phyloP scores from a whole-genome alignment of 2,888 invertebrate species.

The Stramonita haemastoma region DNA sequence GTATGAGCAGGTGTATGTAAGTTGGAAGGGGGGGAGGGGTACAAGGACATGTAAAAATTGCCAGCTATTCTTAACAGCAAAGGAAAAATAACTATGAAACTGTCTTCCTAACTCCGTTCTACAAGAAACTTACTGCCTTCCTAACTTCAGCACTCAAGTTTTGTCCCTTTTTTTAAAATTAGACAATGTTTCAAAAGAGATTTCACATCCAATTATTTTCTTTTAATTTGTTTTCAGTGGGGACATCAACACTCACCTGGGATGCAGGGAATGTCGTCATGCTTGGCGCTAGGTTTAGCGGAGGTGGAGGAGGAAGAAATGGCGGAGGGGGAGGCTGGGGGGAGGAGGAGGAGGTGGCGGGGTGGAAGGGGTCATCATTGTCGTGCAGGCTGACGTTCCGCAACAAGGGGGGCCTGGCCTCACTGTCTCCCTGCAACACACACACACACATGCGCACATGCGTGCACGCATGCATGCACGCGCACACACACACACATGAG shows the following conservation, averaged over 20 bases:
- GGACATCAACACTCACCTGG: conserved; percentile 30
- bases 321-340: conserved; percentile 2
- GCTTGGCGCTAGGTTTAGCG: conserved; percentile 27
- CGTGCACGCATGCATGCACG: background rate
- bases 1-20: too few species aligned
- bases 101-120: too few species aligned
- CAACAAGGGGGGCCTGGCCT: conserved; percentile 42
- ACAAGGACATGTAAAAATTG: too few species aligned
- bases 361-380: conserved; percentile 20
- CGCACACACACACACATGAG: background rate
- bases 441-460: background rate
- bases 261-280: conserved; percentile 36
- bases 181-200: too few species aligned
- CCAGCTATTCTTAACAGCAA: too few species aligned
- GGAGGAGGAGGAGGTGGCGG: background rate
- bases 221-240: too few species aligned
- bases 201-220: too few species aligned
- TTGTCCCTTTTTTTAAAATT: too few species aligned
- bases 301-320: background rate
- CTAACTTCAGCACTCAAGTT: too few species aligned
- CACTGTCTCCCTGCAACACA: conserved; percentile 29
- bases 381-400: conserved; percentile 50
- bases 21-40: too few species aligned
- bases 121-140: too few species aligned
- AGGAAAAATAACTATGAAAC: too few species aligned